A percentile compares a stretch with the other conserved stretches of the same genome.
phyloP scores from a whole-genome alignment of 2,797 vertebrate genomes.

The Scleropages formosus region DNA sequence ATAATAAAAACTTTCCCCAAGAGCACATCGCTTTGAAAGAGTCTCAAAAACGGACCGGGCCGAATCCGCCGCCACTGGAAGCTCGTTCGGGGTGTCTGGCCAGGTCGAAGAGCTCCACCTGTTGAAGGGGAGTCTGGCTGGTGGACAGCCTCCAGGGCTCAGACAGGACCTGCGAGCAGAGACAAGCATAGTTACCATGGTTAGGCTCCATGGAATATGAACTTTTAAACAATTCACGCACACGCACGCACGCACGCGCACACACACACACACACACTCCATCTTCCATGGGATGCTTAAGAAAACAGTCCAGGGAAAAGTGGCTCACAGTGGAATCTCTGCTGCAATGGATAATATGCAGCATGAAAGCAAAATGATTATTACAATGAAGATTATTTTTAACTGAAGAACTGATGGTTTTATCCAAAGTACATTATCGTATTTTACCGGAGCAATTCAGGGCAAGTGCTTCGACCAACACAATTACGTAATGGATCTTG shows the following conservation, averaged over 20 bases:
- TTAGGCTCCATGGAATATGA: not conserved
- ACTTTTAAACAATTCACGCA: not conserved
- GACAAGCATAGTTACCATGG: not conserved
- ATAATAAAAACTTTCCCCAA: too few relatives aligned
- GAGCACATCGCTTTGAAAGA: too few relatives aligned
- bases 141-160: constrained; percentile 95
- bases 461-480: too few relatives aligned
- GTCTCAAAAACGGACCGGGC: constrained; percentile 77
- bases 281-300: not conserved
- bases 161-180: constrained; percentile 78
- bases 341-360: too few relatives aligned
- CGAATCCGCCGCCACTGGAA: constrained; percentile 89
- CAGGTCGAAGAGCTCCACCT: constrained; percentile 80
- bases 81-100: constrained; percentile 80
- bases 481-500: too few relatives aligned
- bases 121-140: constrained; percentile 92
- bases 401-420: too few relatives aligned
- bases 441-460: too few relatives aligned
- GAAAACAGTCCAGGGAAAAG: not conserved
- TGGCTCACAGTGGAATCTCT: too few relatives aligned
- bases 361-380: too few relatives aligned
- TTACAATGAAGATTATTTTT: too few relatives aligned
- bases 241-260: too few relatives aligned
- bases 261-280: not conserved
- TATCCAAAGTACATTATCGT: too few relatives aligned